Conservation (phyloP, 2,888 invertebrate species). For the Ochropleura leucogaster region DNA sequence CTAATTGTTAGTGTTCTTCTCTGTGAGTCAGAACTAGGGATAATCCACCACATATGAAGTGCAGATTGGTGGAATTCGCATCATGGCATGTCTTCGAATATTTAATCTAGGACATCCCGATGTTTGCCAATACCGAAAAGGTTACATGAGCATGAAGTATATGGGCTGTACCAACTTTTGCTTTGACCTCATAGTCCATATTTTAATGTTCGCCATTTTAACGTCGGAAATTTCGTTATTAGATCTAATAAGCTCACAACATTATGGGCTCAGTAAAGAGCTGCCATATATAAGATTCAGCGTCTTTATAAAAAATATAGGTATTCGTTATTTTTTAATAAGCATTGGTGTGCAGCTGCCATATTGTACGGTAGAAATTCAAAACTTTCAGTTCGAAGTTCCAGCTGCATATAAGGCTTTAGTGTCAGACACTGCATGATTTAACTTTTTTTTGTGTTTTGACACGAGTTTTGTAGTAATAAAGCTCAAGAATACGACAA, state of each 20-base stretch:
- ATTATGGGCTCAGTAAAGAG: background rate
- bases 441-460: background rate
- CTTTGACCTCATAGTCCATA: background rate
- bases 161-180: background rate
- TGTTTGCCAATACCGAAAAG: background rate
- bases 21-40: background rate
- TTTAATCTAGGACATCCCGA: background rate
- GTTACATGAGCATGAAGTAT: background rate
- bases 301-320: background rate
- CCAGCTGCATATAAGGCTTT: background rate
- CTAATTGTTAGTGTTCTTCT: background rate
- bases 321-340: background rate
- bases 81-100: background rate
- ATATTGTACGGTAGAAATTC: background rate
- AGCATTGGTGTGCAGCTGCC: background rate
- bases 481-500: background rate
- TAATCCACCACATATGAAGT: background rate
- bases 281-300: background rate
- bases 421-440: conserved; percentile 3
- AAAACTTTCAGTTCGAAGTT: conserved; percentile 7
- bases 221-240: background rate
- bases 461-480: background rate
- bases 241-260: background rate
- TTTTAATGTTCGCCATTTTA: background rate
- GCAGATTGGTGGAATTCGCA: background rate